Conservation (phyloP, 2,113 vertebrate species). For the Prinia subflava region DNA sequence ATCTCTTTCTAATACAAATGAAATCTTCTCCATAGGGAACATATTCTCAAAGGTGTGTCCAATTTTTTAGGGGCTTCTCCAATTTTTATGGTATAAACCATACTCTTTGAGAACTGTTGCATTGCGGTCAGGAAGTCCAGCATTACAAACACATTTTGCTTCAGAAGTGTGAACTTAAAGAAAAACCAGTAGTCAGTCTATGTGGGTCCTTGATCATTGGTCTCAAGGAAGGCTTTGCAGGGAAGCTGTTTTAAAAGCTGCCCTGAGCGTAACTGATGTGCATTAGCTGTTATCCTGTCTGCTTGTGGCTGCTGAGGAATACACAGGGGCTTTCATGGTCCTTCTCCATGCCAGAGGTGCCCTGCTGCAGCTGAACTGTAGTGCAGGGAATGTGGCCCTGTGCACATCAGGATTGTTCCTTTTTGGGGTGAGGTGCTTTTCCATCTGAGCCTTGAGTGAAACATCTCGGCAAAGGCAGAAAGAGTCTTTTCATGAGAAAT, state of each 20-base stretch:
- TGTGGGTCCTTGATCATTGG: not conserved
- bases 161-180: not conserved
- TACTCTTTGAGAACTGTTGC: not conserved
- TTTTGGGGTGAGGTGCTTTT: not conserved
- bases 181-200: fast-evolving
- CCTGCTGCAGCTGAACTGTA: not conserved
- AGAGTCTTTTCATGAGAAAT: not conserved
- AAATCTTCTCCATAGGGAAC: not conserved
- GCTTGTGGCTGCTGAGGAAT: not conserved
- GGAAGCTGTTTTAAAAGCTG: not conserved
- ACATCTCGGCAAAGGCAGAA: not conserved
- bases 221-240: not conserved
- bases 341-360: not conserved
- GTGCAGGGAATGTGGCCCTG: fast-evolving
- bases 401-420: not conserved
- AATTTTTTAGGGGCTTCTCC: not conserved
- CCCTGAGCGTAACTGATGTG: not conserved
- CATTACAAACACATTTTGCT: not conserved
- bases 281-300: not conserved
- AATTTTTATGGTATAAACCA: not conserved
- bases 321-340: not conserved
- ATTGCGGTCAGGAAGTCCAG: not conserved
- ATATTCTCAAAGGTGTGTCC: not conserved
- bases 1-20: not conserved
- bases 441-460: not conserved